A percentile compares a stretch with the other conserved stretches of the same genome.
phyloP scores from a whole-genome alignment of 2,888 invertebrate genomes.

The Dasysyrphus albostriatus region DNA sequence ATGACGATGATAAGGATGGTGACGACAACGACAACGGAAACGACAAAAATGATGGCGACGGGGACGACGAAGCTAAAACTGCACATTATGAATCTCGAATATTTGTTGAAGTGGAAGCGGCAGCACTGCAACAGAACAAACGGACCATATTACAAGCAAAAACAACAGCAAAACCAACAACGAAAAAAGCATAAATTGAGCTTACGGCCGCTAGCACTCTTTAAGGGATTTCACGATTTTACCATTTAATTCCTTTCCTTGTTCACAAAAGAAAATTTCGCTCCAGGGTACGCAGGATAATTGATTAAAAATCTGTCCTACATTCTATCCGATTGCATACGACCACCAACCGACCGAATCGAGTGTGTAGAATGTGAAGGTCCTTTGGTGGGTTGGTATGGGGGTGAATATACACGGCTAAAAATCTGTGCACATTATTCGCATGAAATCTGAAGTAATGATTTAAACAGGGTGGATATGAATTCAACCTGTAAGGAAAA shows the following conservation, averaged over 20 bases:
- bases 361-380: constrained; percentile 28
- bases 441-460: not conserved
- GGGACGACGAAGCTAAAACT: not conserved
- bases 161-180: not conserved
- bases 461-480: not conserved
- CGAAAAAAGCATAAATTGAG: constrained; percentile 33
- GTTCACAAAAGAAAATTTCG: constrained; percentile 70
- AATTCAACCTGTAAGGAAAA: not conserved
- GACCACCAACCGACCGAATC: constrained; percentile 32
- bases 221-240: constrained; percentile 64
- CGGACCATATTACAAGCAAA: not conserved
- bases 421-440: not conserved
- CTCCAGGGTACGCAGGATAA: constrained; percentile 72
- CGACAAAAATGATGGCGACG: not conserved
- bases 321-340: constrained; percentile 72
- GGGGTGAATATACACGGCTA: constrained; percentile 3
- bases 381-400: not conserved
- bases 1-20: constrained; percentile 19
- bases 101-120: constrained; percentile 3
- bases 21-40: not conserved
- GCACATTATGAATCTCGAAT: constrained; percentile 23
- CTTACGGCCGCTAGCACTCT: constrained; percentile 66
- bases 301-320: constrained; percentile 76
- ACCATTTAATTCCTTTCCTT: constrained; percentile 69
- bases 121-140: constrained; percentile 28